These are phyloP conservation scores for Allophyes oxyacanthae DNA, from an alignment of 2,888 invertebrate species.

Conservation along the genomic window DNA sequence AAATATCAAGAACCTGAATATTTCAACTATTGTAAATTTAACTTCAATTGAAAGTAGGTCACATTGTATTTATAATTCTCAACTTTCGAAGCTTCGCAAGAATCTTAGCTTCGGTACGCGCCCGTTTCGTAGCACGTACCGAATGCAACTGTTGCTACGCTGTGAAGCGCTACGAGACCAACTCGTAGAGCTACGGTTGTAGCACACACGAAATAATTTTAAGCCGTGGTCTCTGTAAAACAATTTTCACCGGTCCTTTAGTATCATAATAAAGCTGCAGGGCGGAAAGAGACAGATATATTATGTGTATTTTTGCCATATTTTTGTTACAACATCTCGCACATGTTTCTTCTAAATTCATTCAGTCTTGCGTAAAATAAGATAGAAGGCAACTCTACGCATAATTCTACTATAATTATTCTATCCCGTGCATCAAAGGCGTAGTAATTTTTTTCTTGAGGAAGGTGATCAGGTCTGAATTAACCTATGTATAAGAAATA, in stretches of 20 bases:
- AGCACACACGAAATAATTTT: conserved; percentile 42
- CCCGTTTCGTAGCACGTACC: conserved; percentile 75
- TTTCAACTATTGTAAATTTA: conserved; percentile 37
- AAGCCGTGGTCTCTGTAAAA: conserved; percentile 31
- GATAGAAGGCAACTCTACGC: no score
- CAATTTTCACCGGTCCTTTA: conserved; percentile 33
- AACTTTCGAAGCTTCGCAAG: conserved; percentile 41
- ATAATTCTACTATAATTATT: no score
- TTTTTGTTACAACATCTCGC: conserved; percentile 6
- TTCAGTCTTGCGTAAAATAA: neutral
- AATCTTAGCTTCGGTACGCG: conserved; percentile 61
- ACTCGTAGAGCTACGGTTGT: conserved; percentile 51
- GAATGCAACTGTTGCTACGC: conserved; percentile 85
- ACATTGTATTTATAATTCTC: conserved; percentile 43
- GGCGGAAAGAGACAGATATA: conserved; percentile 22
- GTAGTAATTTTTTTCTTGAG: no score
- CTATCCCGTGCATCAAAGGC: no score
- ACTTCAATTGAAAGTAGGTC: conserved; percentile 48
- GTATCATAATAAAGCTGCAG: conserved; percentile 27
- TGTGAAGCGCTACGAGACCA: conserved; percentile 52
- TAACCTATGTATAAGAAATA: no score
- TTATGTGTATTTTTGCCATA: conserved; percentile 13
- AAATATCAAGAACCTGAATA: conserved; percentile 25
- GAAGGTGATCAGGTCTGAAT: no score
- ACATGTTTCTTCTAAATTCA: neutral